A percentile compares a stretch with the other conserved stretches of the same genome.
Evolutionary conservation across 2,113 vertebrate species (phyloP).

Genomic region (Meles meles): DNA sequence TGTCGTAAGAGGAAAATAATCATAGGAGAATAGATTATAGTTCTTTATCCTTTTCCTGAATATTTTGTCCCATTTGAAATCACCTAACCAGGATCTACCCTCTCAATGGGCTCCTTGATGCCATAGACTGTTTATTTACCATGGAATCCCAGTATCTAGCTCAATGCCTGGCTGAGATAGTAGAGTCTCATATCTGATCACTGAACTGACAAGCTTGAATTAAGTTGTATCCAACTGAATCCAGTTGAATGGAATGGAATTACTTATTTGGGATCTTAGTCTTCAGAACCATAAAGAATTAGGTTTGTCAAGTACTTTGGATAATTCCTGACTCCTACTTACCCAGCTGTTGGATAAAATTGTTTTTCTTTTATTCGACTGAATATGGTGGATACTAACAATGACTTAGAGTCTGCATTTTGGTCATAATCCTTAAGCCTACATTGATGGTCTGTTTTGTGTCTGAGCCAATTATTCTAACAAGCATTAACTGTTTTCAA

Average conservation of each 20-base stretch:
- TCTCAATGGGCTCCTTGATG: neutral
- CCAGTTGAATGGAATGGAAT: neutral
- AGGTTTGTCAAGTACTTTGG: neutral
- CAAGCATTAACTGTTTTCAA: constrained; percentile 63
- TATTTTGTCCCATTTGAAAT: neutral
- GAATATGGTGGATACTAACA: neutral
- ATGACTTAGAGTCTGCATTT: neutral
- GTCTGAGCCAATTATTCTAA: constrained; percentile 58
- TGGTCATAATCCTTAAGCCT: neutral
- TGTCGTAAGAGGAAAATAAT: constrained; percentile 8
- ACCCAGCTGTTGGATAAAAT: neutral
- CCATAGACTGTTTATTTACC: neutral
- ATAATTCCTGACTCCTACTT: neutral
- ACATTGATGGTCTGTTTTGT: constrained; percentile 8
- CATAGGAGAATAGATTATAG: neutral
- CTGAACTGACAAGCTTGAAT: neutral
- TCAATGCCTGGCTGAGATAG: neutral
- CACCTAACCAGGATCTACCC: neutral
- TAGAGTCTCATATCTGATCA: neutral
- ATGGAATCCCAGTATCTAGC: neutral
- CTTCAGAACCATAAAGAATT: constrained; percentile 26
- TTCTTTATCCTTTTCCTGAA: neutral
- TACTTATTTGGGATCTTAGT: neutral
- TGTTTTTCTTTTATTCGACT: neutral
- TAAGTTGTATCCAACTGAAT: neutral